Base-by-base conservation (phyloP, 2,888 invertebrate species). In the Autographa pulchrina region DNA sequence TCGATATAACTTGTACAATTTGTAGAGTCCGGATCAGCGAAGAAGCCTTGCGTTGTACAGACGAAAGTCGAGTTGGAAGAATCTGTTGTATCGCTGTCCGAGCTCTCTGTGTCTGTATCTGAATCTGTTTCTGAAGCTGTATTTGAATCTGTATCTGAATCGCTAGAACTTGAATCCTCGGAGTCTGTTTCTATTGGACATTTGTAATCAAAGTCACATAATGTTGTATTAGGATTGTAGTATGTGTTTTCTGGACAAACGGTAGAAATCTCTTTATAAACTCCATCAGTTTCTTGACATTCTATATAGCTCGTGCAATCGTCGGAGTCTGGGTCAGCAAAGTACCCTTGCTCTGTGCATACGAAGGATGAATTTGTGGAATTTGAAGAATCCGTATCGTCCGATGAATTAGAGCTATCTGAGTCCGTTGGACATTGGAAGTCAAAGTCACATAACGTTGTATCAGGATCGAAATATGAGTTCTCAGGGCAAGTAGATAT, bases 1-100 rank as follows among this genome's bases (percentile, higher is more conserved):
- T 75, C 72, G 18, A 77, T 38, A 14, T 75, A 80, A 31, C 48
- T 60, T 5, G 70, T 69, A n/a, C 80, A 80, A 68, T 81, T 54
- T 0, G 41, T 68, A 2, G 69, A 71, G 35, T 65, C 25, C 18
- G 78, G 67, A 48, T 77, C 66, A 16, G 62, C 68, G 2, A 72
- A 25, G 5, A 62, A 80, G 0, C 80, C 80, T 52, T 74, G 64
- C 31, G 67, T n/a, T 0, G 66, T 72, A 54, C 80, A 80, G 5
- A 56, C 0, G 0, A 58, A 64, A 9, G 73, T 70, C 0, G 74
- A 64, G 9, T 74, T 80, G 14, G 59, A n/a, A 8, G 48, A n/a
- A 48, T n/a, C 48, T 48, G 14, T 5, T 48, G n/a, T 48, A 48
- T 48, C 48, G 48, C n/a, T 48, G 6, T 48, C 48, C 7, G 48